These are phyloP conservation scores for Thripadectes ignobilis DNA, from an alignment of 2,797 vertebrate species.

Conservation along the genomic window DNA sequence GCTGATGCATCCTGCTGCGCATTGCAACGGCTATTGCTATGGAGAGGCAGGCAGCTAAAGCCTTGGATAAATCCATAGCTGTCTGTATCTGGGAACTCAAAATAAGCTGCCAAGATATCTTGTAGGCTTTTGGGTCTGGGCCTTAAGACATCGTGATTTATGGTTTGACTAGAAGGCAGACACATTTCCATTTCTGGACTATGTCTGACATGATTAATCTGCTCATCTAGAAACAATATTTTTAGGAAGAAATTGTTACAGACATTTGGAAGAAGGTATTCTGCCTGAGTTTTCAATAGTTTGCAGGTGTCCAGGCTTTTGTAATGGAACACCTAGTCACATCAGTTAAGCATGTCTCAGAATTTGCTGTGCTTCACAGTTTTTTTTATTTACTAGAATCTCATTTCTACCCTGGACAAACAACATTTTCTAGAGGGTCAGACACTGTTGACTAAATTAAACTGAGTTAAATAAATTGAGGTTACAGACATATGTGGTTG, in stretches of 20 bases:
- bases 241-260: slow-evolving; percentile 19
- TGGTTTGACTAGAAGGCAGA: neutral
- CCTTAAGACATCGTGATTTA: neutral
- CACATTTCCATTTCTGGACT: neutral
- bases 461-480: neutral
- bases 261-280: neutral
- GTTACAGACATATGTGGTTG: neutral
- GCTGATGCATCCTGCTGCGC: fast-evolving
- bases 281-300: neutral
- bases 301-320: neutral
- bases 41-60: neutral
- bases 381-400: neutral
- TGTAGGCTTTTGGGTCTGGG: neutral
- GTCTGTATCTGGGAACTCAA: neutral
- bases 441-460: neutral
- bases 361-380: neutral
- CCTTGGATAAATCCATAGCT: neutral
- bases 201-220: neutral
- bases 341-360: neutral
- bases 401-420: neutral
- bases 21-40: neutral
- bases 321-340: neutral
- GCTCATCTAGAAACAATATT: neutral
- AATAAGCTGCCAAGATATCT: neutral
- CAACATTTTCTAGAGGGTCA: neutral